Evolutionary conservation across 2,888 invertebrate species (phyloP).

Genomic region (Agonopterix arenella): DNA sequence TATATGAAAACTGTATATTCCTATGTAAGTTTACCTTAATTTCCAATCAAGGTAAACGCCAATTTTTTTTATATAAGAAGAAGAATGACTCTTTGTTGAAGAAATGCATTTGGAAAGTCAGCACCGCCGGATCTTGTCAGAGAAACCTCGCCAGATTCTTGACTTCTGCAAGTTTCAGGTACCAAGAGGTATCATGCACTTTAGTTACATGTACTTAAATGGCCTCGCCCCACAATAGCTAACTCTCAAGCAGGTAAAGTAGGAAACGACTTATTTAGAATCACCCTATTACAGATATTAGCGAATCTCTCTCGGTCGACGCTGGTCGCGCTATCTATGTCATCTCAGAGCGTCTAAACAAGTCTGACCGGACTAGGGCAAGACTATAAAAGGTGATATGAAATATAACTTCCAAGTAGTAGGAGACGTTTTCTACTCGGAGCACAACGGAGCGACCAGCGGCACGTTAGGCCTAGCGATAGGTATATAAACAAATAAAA

Average conservation of each 20-base stretch:
- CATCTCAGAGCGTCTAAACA: background rate
- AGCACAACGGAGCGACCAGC: too few relatives aligned
- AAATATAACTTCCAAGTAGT: background rate
- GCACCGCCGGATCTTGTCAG: too few relatives aligned
- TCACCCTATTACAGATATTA: conserved; percentile 10
- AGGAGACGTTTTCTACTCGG: background rate
- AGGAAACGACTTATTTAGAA: conserved; percentile 46
- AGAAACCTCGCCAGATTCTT: conserved; percentile 10
- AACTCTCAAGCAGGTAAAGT: conserved; percentile 26
- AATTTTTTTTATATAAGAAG: too few relatives aligned
- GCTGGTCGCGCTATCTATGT: background rate
- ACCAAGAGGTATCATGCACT: conserved; percentile 10
- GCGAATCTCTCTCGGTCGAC: background rate
- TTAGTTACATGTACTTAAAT: background rate
- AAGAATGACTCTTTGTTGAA: too few relatives aligned
- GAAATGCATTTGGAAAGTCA: too few relatives aligned
- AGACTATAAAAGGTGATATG: background rate
- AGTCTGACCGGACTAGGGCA: background rate
- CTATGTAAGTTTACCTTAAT: too few relatives aligned
- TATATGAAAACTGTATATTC: too few relatives aligned
- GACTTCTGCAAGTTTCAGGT: background rate
- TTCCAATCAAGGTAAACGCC: too few relatives aligned
- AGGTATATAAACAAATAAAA: too few relatives aligned
- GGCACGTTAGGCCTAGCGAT: too few relatives aligned
- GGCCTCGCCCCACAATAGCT: conserved; percentile 1